Conservation (phyloP, 2,113 vertebrate genomes). For the Mastomys natalensis region DNA sequence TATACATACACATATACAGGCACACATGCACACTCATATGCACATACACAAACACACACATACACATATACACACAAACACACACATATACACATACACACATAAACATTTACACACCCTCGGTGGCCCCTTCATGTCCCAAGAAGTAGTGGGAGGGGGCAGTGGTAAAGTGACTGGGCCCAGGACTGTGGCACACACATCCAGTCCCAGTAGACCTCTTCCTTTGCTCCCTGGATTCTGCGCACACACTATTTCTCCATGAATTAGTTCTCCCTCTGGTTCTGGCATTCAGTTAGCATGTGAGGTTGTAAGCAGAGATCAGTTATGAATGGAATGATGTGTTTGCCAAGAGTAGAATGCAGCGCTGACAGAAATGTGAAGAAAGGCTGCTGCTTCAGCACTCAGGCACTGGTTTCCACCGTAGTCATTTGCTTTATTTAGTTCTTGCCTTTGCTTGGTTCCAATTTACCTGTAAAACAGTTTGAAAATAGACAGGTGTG, state of each 20-base stretch:
- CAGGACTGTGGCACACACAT: background rate
- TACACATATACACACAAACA: too few relatives aligned
- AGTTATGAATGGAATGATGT: background rate
- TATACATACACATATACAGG: fast-evolving
- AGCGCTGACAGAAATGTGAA: background rate
- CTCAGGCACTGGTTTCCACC: background rate
- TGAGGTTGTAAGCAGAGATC: background rate
- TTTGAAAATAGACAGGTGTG: background rate
- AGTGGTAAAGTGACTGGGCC: fast-evolving
- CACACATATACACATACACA: too few relatives aligned
- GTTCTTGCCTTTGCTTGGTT: background rate
- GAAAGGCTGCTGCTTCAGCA: background rate
- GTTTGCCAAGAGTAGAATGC: background rate
- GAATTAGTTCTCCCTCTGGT: background rate
- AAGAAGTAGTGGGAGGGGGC: background rate
- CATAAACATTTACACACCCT: fast-evolving
- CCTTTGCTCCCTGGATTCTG: background rate
- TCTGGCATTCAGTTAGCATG: background rate
- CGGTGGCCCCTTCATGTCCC: background rate
- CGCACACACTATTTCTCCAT: background rate
- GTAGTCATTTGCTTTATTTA: background rate
- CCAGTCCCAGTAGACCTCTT: background rate
- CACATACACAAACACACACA: background rate
- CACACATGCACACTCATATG: too few relatives aligned
- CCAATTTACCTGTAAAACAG: background rate